These are phyloP conservation scores for Anarsia innoxiella DNA, from an alignment of 2,888 invertebrate species.

Conservation along the genomic window DNA sequence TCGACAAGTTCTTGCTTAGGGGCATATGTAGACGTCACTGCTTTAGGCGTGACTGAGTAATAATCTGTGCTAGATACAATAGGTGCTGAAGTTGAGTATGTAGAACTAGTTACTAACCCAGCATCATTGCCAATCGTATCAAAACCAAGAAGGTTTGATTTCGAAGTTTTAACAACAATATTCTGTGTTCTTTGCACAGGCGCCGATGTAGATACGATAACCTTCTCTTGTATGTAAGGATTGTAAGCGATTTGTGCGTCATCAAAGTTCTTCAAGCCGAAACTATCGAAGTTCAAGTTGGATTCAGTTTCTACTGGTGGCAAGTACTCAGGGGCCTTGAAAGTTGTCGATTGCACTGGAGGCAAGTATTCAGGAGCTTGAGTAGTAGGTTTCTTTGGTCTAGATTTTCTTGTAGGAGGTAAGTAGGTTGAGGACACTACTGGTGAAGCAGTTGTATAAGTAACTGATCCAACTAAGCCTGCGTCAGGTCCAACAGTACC, in stretches of 20 bases:
- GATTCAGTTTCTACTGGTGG: slow-evolving; percentile 30
- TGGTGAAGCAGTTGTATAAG: slow-evolving; percentile 51
- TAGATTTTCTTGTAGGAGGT: slow-evolving; percentile 26
- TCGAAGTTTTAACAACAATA: slow-evolving; percentile 58
- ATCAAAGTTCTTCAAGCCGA: slow-evolving; percentile 36
- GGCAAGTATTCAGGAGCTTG: slow-evolving; percentile 23
- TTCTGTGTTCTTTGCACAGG: slow-evolving; percentile 45
- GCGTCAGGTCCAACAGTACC: slow-evolving; percentile 51
- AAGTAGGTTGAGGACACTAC: slow-evolving; percentile 21
- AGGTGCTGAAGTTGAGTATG: slow-evolving; percentile 42
- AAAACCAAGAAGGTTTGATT: slow-evolving; percentile 59
- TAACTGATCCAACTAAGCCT: slow-evolving; percentile 46
- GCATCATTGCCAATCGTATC: slow-evolving; percentile 65
- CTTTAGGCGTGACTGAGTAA: slow-evolving; percentile 33
- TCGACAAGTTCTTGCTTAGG: slow-evolving; percentile 57
- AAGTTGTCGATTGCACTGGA: slow-evolving; percentile 30
- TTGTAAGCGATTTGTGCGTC: slow-evolving; percentile 41
- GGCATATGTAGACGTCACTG: slow-evolving; percentile 44
- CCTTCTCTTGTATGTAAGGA: slow-evolving; percentile 44
- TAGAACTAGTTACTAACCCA: slow-evolving; percentile 50
- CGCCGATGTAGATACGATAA: slow-evolving; percentile 23
- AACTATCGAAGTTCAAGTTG: slow-evolving; percentile 36
- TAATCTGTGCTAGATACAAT: slow-evolving; percentile 32
- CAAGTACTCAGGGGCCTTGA: slow-evolving; percentile 38
- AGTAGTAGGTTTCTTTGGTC: slow-evolving; percentile 28